These are phyloP conservation scores for Cantharis flavilabris DNA, from an alignment of 2,888 invertebrate species.

Conservation along the genomic window DNA sequence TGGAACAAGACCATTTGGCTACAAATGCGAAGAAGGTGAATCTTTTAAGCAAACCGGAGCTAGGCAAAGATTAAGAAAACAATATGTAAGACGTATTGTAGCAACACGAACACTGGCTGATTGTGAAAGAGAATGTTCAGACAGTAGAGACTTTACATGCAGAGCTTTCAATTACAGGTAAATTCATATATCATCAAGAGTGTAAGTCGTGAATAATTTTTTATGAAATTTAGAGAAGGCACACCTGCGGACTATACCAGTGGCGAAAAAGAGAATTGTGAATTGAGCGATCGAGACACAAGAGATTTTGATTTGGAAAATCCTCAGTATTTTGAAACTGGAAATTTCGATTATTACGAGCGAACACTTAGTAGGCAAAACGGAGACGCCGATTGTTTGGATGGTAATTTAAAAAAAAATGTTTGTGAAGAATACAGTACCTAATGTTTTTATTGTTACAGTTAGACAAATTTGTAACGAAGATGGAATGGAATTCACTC, in stretches of 20 bases:
- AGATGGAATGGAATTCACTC: slow-evolving; percentile 92
- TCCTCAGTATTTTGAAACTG: slow-evolving; percentile 82
- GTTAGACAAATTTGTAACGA: slow-evolving; percentile 91
- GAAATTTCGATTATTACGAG: slow-evolving; percentile 86
- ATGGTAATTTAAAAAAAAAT: slow-evolving; percentile 64
- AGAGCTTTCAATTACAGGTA: slow-evolving; percentile 86
- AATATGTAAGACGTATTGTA: slow-evolving; percentile 75
- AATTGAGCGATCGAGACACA: slow-evolving; percentile 85
- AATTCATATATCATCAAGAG: slow-evolving; percentile 11
- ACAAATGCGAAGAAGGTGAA: slow-evolving; percentile 80
- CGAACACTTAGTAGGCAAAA: slow-evolving; percentile 70
- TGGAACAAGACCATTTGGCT: slow-evolving; percentile 53
- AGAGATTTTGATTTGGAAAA: slow-evolving; percentile 83
- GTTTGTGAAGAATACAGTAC: background rate
- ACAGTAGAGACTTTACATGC: slow-evolving; percentile 81
- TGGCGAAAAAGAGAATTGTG: slow-evolving; percentile 81
- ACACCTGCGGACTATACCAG: slow-evolving; percentile 55
- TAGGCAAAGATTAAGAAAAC: slow-evolving; percentile 77
- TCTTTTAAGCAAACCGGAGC: slow-evolving; percentile 82
- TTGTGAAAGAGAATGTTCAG: slow-evolving; percentile 84
- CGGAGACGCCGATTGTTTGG: slow-evolving; percentile 78
- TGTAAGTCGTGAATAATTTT: background rate
- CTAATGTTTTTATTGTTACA: slow-evolving; percentile 45
- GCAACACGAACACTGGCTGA: slow-evolving; percentile 75
- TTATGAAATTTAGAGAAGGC: slow-evolving; percentile 32